phyloP scores from a whole-genome alignment of 2,888 invertebrate genomes.

The Drosophila stalkeri region DNA sequence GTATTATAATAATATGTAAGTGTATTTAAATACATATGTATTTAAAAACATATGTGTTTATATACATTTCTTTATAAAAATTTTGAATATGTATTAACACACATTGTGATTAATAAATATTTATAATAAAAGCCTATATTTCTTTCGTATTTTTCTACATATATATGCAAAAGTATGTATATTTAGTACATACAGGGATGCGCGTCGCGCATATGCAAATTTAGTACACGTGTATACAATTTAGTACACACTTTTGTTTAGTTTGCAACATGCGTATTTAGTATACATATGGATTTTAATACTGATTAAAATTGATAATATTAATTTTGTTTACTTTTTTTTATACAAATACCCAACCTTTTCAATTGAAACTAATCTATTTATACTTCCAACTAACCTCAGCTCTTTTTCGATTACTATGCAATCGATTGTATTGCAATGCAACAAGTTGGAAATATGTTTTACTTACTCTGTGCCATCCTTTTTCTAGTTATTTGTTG shows the following conservation, averaged over 20 bases:
- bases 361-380: background rate
- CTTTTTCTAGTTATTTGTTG: slow-evolving; percentile 80
- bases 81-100: too few relatives aligned
- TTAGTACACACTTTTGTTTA: too few relatives aligned
- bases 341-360: background rate
- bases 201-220: background rate
- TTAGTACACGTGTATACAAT: background rate
- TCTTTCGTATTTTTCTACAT: too few relatives aligned
- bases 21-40: background rate
- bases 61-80: too few relatives aligned
- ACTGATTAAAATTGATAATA: background rate
- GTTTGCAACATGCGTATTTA: too few relatives aligned
- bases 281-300: background rate
- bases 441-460: background rate
- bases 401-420: background rate
- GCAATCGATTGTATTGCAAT: too few relatives aligned
- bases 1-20: background rate
- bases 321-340: background rate
- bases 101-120: too few relatives aligned
- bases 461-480: slow-evolving; percentile 48
- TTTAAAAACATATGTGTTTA: too few relatives aligned
- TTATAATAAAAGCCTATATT: too few relatives aligned
- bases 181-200: too few relatives aligned
- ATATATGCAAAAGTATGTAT: too few relatives aligned
- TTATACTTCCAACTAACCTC: background rate